Evolutionary conservation across 2,113 vertebrate genomes (phyloP).

Genomic region (human): GRCh38 chr21:23364501-23365000

Average conservation of each 20-base stretch:
- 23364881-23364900: not conserved
- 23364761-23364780: not conserved
- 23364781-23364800: not conserved
- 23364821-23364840: not conserved
- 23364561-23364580: not conserved
- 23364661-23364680: not conserved
- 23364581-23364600: not conserved
- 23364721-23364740: not conserved
- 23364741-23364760: not conserved
- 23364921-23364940: not conserved
- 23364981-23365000: too few relatives aligned
- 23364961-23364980: not conserved
- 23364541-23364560: not conserved
- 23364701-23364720: not conserved
- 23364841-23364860: not conserved
- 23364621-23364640: not conserved
- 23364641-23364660: not conserved
- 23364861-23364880: not conserved
- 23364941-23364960: not conserved
- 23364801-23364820: not conserved
- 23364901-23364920: not conserved
- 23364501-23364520: not conserved
- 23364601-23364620: too few relatives aligned
- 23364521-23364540: not conserved
- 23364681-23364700: not conserved